Conservation (phyloP, 1,140 invertebrate genomes). For the Bicyclus anynana region DNA sequence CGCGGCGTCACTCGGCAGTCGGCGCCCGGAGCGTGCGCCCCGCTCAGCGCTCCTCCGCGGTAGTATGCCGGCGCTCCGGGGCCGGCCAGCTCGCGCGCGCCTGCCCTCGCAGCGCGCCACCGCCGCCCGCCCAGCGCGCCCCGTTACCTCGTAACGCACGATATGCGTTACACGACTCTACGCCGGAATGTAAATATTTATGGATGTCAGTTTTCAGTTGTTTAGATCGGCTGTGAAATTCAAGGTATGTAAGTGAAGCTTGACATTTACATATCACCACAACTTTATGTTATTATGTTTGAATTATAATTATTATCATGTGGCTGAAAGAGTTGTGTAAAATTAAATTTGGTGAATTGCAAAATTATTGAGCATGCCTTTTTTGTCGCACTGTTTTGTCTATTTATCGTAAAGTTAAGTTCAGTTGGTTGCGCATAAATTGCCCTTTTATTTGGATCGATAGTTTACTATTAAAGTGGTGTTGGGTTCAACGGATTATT, state of each 20-base stretch:
- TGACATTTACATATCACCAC: conserved; percentile 57
- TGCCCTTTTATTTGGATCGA: conserved; percentile 72
- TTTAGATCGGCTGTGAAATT: conserved; percentile 77
- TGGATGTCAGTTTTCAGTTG: conserved; percentile 76
- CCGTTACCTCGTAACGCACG: conserved; percentile 53
- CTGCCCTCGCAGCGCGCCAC: conserved; percentile 38
- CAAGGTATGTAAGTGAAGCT: conserved; percentile 71
- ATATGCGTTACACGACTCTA: conserved; percentile 56
- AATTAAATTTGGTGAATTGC: conserved; percentile 43
- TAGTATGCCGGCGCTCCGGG: conserved; percentile 64
- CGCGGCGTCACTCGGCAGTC: conserved; percentile 30
- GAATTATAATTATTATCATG: conserved; percentile 29
- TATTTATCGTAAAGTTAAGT: conserved; percentile 51
- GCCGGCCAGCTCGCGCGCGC: conserved; percentile 51
- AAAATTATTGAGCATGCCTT: conserved; percentile 62
- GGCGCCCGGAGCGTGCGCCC: conserved; percentile 39
- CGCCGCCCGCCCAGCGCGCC: conserved; percentile 32
- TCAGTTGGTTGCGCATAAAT: conserved; percentile 61
- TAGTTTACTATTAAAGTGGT: conserved; percentile 68
- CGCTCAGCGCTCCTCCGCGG: conserved; percentile 38
- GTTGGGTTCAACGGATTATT: conserved; percentile 66
- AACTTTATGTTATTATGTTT: conserved; percentile 42
- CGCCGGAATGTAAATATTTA: conserved; percentile 74
- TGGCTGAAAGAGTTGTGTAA: conserved; percentile 35
- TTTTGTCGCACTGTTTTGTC: conserved; percentile 60